phyloP scores from a whole-genome alignment of 2,888 invertebrate genomes.

The Eristalis tenax region DNA sequence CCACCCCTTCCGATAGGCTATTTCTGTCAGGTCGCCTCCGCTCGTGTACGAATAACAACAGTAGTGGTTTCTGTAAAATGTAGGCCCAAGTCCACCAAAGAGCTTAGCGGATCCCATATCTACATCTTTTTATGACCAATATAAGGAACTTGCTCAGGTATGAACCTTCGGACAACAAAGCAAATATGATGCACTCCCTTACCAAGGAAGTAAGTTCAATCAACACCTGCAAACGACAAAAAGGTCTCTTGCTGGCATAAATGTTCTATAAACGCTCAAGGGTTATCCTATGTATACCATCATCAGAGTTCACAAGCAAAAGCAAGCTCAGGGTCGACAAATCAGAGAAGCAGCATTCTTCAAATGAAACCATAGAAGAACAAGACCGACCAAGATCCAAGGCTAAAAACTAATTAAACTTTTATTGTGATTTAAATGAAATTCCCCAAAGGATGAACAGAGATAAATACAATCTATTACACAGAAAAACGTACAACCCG shows the following conservation, averaged over 20 bases:
- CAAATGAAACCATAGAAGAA: conserved; percentile 33
- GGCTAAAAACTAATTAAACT: conserved; percentile 71
- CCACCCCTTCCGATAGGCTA: no score
- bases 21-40: no score
- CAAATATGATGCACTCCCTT: not conserved
- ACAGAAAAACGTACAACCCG: conserved; percentile 33
- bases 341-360: conserved; percentile 10
- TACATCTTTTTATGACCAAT: no score
- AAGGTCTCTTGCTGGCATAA: conserved; percentile 42
- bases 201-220: conserved; percentile 3
- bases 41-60: no score
- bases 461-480: conserved; percentile 56
- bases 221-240: conserved; percentile 48
- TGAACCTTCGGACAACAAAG: not conserved
- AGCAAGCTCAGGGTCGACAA: conserved; percentile 24
- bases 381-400: conserved; percentile 42
- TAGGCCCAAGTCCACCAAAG: no score
- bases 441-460: conserved; percentile 51
- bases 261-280: conserved; percentile 12
- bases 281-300: not conserved
- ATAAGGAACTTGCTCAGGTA: no score
- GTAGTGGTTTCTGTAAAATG: no score
- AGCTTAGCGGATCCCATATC: no score
- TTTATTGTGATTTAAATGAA: conserved; percentile 72
- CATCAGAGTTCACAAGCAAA: conserved; percentile 2